Conservation (phyloP, 2,797 vertebrate species). For the Girardinus metallicus region DNA sequence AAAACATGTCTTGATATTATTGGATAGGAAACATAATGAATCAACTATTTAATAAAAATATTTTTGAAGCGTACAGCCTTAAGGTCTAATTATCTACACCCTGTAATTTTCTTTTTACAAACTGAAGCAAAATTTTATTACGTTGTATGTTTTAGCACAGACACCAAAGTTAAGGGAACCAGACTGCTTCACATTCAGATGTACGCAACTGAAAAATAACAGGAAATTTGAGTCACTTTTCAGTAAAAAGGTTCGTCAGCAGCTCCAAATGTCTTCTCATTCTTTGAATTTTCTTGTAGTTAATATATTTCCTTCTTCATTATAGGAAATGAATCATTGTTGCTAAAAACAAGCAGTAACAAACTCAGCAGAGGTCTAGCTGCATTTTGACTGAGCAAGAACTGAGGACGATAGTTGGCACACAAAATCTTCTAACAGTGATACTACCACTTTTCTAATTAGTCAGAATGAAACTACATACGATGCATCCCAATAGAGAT, state of each 20-base stretch:
- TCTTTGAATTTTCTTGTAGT: background rate
- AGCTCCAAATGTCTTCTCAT: constrained; percentile 1
- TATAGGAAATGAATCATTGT: background rate
- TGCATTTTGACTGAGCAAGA: background rate
- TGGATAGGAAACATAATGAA: background rate
- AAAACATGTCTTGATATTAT: background rate
- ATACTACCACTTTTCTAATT: background rate
- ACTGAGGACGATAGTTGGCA: background rate
- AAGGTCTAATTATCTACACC: background rate
- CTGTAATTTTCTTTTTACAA: constrained; percentile 2
- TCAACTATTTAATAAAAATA: background rate
- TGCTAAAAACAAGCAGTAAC: background rate
- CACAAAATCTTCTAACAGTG: background rate
- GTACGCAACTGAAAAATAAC: constrained; percentile 1
- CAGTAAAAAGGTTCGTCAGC: background rate
- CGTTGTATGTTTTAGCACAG: background rate
- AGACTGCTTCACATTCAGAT: background rate
- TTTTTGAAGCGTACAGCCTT: background rate
- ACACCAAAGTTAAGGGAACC: background rate
- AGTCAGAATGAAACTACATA: background rate
- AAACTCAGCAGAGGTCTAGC: background rate
- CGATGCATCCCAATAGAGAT: background rate
- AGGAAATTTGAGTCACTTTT: constrained; percentile 4
- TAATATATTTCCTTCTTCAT: background rate
- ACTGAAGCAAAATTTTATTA: background rate